These are phyloP conservation scores for Bergia puertoricense DNA, from an alignment of 92 coral and sea anemone genomes.

Conservation along the genomic window DNA sequence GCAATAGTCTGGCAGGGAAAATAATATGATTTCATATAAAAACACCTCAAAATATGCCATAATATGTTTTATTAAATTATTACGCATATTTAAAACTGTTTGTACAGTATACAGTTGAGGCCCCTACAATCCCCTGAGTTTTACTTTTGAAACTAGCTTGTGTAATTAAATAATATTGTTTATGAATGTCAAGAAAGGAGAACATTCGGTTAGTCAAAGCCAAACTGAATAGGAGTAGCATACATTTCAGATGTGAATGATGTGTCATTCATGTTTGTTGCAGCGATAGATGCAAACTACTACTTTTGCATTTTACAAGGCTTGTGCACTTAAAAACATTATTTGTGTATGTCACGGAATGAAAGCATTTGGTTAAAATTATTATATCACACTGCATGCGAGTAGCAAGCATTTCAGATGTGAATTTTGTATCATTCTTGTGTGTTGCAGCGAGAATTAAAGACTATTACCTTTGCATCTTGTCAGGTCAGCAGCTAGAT, in stretches of 20 bases:
- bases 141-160: neutral
- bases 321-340: neutral
- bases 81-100: neutral
- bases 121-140: neutral
- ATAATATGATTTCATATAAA: neutral
- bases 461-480: conserved; percentile 6
- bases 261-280: too few species aligned
- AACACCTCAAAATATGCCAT: neutral
- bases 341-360: neutral
- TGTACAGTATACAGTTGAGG: neutral
- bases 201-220: neutral
- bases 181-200: neutral
- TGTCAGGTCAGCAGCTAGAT: conserved; percentile 6
- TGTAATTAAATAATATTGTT: neutral
- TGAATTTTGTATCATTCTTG: neutral
- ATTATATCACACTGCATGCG: neutral
- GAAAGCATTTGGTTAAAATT: neutral
- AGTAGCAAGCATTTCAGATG: neutral
- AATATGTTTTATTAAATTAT: neutral
- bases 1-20: neutral
- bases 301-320: neutral
- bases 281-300: too few species aligned
- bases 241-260: too few species aligned
- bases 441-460: neutral
- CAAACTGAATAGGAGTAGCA: too few species aligned